phyloP scores from a whole-genome alignment of 2,888 invertebrate species.

The Ormyrus pomaceus region DNA sequence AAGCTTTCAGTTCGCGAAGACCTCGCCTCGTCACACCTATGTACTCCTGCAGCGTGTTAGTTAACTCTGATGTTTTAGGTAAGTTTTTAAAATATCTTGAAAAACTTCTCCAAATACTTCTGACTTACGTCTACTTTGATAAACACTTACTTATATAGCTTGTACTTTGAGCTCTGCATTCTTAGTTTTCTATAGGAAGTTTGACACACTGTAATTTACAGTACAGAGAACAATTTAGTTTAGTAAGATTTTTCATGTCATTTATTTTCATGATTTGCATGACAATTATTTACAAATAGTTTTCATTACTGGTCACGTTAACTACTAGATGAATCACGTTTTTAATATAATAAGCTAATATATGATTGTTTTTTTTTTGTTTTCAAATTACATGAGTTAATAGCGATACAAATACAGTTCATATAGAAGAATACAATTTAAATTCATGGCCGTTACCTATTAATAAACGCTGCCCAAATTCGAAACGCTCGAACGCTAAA shows the following conservation, averaged over 20 bases:
- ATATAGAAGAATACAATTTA: constrained; percentile 57
- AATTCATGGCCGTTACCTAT: constrained; percentile 56
- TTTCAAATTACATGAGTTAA: constrained; percentile 51
- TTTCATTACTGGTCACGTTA: constrained; percentile 56
- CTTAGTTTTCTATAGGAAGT: too few relatives aligned
- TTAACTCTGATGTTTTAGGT: constrained; percentile 92
- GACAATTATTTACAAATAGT: constrained; percentile 62
- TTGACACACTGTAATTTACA: too few relatives aligned
- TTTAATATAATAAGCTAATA: constrained; percentile 60
- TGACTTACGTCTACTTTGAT: not conserved
- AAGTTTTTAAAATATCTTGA: constrained; percentile 73
- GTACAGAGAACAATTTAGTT: too few relatives aligned
- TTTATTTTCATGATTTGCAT: constrained; percentile 57
- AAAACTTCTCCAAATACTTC: not conserved
- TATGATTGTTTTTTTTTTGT: constrained; percentile 55
- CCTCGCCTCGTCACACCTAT: constrained; percentile 96
- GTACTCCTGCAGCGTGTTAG: constrained; percentile 90
- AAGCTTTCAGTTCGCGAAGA: constrained; percentile 91
- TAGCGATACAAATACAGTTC: constrained; percentile 47
- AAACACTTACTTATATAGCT: constrained; percentile 1
- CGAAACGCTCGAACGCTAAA: constrained; percentile 14
- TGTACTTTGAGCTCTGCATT: not conserved
- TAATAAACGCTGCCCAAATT: constrained; percentile 42
- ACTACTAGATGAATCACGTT: constrained; percentile 61
- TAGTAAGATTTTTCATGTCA: constrained; percentile 23